A percentile compares a stretch with the other conserved stretches of the same genome.
phyloP scores from a whole-genome alignment of 1,140 invertebrate species.

The Meloidogyne exigua region DNA sequence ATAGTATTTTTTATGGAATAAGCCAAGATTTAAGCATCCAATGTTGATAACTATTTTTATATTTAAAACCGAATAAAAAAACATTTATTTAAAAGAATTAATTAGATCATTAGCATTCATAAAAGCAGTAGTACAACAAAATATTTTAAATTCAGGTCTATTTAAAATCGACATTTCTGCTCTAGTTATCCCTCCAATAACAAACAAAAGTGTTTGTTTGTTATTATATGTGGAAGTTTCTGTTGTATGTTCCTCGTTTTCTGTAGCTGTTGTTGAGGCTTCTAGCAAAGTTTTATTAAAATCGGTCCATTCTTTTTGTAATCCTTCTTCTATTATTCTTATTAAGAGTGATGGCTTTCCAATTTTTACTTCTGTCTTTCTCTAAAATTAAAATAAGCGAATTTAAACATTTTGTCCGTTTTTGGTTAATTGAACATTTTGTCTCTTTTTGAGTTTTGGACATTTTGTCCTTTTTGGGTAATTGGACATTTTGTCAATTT shows the following conservation, averaged over 20 bases:
- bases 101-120: slow-evolving; percentile 36
- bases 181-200: slow-evolving; percentile 48
- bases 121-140: slow-evolving; percentile 31
- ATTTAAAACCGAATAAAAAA: too few species aligned
- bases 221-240: not conserved
- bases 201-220: slow-evolving; percentile 33
- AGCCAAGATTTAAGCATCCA: too few species aligned
- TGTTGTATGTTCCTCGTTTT: not conserved
- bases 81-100: slow-evolving; percentile 20
- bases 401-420: too few species aligned
- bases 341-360: slow-evolving; percentile 45
- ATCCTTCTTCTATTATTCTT: slow-evolving; percentile 46
- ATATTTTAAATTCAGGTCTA: slow-evolving; percentile 20
- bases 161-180: slow-evolving; percentile 42
- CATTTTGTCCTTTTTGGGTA: not conserved
- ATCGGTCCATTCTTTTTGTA: slow-evolving; percentile 39
- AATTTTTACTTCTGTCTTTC: slow-evolving; percentile 19
- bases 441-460: not conserved
- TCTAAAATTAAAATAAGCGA: not conserved
- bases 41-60: too few species aligned
- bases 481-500: not conserved
- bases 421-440: too few species aligned
- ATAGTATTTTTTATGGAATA: too few species aligned
- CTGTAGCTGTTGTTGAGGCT: not conserved
- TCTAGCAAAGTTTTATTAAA: slow-evolving; percentile 31